phyloP scores from a whole-genome alignment of 1,140 invertebrate genomes.

The Caenorhabditis latens region DNA sequence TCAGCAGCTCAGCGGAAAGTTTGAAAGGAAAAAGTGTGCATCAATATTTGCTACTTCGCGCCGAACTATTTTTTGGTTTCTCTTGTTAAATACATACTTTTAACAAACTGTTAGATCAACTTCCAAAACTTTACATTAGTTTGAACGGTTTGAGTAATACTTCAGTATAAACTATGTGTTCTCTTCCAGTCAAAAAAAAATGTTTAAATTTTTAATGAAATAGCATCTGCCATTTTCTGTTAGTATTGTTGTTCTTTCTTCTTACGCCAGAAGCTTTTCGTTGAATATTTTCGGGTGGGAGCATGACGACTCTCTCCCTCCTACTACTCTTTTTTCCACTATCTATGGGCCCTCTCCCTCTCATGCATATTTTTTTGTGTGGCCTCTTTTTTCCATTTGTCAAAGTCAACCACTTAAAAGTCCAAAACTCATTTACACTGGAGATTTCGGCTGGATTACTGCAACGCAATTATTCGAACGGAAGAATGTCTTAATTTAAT shows the following conservation, averaged over 20 bases:
- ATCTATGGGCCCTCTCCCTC: not conserved
- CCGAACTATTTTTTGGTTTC: not conserved
- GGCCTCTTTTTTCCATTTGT: not conserved
- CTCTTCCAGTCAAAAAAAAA: not conserved
- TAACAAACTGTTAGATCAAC: not conserved
- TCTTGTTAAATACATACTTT: slow-evolving; percentile 12
- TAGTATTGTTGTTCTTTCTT: slow-evolving; percentile 43
- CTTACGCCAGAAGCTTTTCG: not conserved
- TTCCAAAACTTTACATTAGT: not conserved
- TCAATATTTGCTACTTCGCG: slow-evolving; percentile 30
- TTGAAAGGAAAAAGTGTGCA: not conserved
- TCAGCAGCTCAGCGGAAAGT: not conserved
- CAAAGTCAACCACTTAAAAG: not conserved
- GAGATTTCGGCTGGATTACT: not conserved
- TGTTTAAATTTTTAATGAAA: slow-evolving; percentile 17
- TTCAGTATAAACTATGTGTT: not conserved
- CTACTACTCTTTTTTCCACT: not conserved
- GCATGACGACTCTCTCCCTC: not conserved
- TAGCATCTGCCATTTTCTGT: not conserved
- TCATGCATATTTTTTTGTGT: slow-evolving; percentile 34
- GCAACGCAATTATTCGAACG: not conserved
- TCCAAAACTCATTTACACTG: not conserved
- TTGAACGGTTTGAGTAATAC: not conserved
- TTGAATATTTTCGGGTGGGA: slow-evolving; percentile 5
- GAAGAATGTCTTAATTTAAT: not conserved